Evolutionary conservation across 2,888 invertebrate genomes (phyloP).

Genomic region (Pinctada fucata): DNA sequence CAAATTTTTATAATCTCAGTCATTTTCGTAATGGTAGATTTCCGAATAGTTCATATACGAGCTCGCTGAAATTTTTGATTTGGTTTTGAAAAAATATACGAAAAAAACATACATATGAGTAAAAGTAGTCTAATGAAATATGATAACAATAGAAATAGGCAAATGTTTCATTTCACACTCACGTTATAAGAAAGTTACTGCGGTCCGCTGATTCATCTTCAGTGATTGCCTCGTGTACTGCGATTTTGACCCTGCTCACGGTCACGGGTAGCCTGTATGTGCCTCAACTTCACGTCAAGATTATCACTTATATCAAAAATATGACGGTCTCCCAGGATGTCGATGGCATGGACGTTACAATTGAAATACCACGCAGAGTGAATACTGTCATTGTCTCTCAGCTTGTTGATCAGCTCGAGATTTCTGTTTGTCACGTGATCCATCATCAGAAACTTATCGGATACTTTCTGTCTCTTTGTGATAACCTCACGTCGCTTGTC

Average conservation of each 20-base stretch:
- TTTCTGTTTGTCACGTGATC: conserved; percentile 2
- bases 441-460: background rate
- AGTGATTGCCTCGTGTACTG: background rate
- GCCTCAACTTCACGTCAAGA: background rate
- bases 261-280: background rate
- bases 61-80: no score
- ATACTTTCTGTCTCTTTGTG: background rate
- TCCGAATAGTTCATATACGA: no score
- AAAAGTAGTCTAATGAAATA: background rate
- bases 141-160: background rate
- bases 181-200: background rate
- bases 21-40: no score
- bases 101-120: background rate
- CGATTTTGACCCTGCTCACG: conserved; percentile 2
- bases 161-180: background rate
- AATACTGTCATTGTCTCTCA: background rate
- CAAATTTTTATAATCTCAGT: background rate
- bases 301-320: background rate
- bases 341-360: conserved; percentile 5
- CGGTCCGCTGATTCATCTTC: background rate
- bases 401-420: conserved; percentile 4
- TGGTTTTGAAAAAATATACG: background rate
- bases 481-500: background rate
- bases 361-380: conserved; percentile 8
- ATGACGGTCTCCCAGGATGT: background rate